Base-by-base conservation (phyloP, 1,140 invertebrate species). In the Zaprionus tsacasi region DNA sequence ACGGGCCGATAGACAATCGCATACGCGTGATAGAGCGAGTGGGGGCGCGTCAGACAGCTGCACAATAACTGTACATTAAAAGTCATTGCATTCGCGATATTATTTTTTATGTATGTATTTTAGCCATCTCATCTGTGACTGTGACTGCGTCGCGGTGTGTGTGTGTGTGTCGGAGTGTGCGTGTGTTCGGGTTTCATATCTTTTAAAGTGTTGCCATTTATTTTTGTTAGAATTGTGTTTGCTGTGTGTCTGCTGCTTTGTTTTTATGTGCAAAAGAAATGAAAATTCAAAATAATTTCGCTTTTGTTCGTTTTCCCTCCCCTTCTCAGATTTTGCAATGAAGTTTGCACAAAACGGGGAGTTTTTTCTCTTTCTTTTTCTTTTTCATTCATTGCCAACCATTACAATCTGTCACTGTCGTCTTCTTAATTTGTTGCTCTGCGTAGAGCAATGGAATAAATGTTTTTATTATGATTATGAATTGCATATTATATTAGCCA, bases 11-110 rank as follows among this genome's bases (percentile, higher is more conserved):
- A 43, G 40, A 43, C 40, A 43, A 43, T 43, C 40, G 40, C 40
- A 43, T 43, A 43, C 40, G 40, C 38, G 30, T 27, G 35, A 56
- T 21, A 21, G 48, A 38, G 36, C 11, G 13, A 50, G 36, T 15
- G 17, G 58, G 35, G 40, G 36, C 59, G 85, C 70, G 83, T 83
- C 82, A 88, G 81, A 78, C 81, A 88, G 85, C 81, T 81, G 85
- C 78, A 81, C 85, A 88, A 88, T 88, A 88, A 89, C 85, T 85
- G 78, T 81, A 85, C 85, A 88, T 88, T 88, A 88, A 88, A 88
- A 89, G 81, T 89, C 85, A 89, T 88, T 89, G 81, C 85, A 88
- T 88, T 88, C 85, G 78, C 78, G 78, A 89, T 88, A 83, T 88
- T 89, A 85, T 88, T 89, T 88, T 81, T 82, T 87, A 88, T 87